Evolutionary conservation across 2,113 vertebrate genomes (phyloP), one percentile per base, ranked within the genome.

Genomic region (Spheniscus mendiculus): DNA sequence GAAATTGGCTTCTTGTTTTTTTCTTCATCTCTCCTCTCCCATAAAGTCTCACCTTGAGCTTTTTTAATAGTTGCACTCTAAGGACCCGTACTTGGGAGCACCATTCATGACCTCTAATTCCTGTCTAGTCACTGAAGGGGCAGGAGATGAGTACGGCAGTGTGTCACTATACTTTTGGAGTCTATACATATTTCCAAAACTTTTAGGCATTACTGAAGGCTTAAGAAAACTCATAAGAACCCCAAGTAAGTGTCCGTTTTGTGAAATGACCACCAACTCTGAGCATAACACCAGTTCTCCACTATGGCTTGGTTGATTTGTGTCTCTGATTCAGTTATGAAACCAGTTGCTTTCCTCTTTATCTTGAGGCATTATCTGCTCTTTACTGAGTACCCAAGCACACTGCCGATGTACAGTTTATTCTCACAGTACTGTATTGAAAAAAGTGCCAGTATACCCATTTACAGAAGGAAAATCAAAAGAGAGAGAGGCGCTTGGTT

Each of bases 361-460:
- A 17, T 55, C n/a, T 82, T n/a, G 25, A 45, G 19, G 6, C 4
- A 8, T 49, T 72, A 32, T 49, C 20, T 86, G 27, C 40, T 65
- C 15, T 77, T 69, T 42, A 19, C 17, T n/a, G 34, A 83, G 36
- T 16, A 49, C 21, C 15, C 49, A 72, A 77, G 5, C 52, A 27
- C 0, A 0, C 34, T 73, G 55, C 3, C 5, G 3, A 58, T n/a
- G 15, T 45, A 18, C 9, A 49, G 26, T 62, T 81, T 45, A 45
- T 62, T 81, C 32, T 73, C 42, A 56, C 13, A 18, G 42, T 1
- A 1, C 11, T 62, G 12, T 23, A 52, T 12, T 47, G 56, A 32
- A 67, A 63, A 83, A 56, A 15, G 13, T 44, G 26, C 25, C 38
- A 58, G 29, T 7, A 50, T 12, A 40, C 21, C 59, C 38, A 45